Evolutionary conservation across 2,888 invertebrate genomes (phyloP), one percentile per base, ranked within the genome.

Genomic region (Tortricodes alternella): DNA sequence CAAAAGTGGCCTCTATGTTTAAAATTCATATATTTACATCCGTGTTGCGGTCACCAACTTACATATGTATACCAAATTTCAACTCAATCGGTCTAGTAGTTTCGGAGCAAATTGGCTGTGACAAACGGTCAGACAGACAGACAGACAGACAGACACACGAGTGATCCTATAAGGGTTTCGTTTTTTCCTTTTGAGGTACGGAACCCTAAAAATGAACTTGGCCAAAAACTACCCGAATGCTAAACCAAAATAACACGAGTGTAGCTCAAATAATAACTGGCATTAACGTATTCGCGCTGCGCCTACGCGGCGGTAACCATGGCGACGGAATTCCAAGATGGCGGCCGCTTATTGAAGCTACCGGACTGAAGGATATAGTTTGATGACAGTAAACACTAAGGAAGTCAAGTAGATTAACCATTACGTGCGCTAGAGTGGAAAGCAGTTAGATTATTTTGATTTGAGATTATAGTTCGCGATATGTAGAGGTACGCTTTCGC

Each of bases 251-350:
- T n/a, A n/a, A 29, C 29, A 29, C 29, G 9, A 29, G 29, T 21
- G 21, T 21, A 5, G n/a, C n/a, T 29, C 4, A 11, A 52, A 53
- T 53, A 56, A 56, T 56, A 56, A 56, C 56, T 32, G 44, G 13
- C 38, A 44, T 56, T 49, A 50, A 27, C 27, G 50, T 44, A 59
- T 58, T 51, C 66, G 63, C 66, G 55, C 66, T 66, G n/a, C 71
- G 73, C 78, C 76, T 74, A 80, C 80, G 74, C 76, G 70, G 80
- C 75, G 70, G 81, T 85, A 80, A 78, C 83, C 76, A 83, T 78
- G 73, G 76, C 72, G 72, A 85, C 78, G 71, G 66, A 62, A 81
- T 83, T 85, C 72, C 83, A 87, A 86, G 56, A 87, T 86, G 87
- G 86, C 85, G 62, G 78, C 53, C 63, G 21, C 61, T 58, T 44